Evolutionary conservation across 2,113 vertebrate species (phyloP).

Genomic region (Chloropsis cyanopogon): DNA sequence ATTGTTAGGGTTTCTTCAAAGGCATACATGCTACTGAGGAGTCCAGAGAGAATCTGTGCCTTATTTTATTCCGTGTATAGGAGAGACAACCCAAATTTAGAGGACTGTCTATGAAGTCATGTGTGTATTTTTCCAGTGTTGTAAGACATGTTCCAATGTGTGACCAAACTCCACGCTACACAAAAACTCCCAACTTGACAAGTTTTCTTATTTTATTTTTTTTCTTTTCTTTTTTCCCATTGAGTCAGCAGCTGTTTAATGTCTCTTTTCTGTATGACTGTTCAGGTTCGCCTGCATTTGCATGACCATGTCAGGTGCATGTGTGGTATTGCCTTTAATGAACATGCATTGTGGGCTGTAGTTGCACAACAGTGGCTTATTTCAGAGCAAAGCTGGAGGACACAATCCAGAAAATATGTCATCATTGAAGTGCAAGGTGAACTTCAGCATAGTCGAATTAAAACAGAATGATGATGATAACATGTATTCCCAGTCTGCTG

Average conservation of each 20-base stretch:
- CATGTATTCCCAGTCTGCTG: not conserved
- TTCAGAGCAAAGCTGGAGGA: not conserved
- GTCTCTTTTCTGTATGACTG: not conserved
- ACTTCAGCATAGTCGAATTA: not conserved
- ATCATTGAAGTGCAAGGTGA: not conserved
- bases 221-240: not conserved
- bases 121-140: not conserved
- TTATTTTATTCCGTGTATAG: not conserved
- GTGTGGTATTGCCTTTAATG: not conserved
- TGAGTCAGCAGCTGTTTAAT: not conserved
- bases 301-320: not conserved
- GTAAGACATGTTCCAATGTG: not conserved
- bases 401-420: not conserved
- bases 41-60: not conserved
- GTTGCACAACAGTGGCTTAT: not conserved
- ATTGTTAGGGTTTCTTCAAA: not conserved
- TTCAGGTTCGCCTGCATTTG: not conserved
- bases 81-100: not conserved
- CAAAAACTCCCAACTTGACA: no score
- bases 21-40: not conserved
- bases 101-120: not conserved
- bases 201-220: no score
- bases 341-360: not conserved
- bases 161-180: not conserved
- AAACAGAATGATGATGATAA: not conserved